phyloP scores from a whole-genome alignment of 2,888 invertebrate species.

The Drosophila rellima region DNA sequence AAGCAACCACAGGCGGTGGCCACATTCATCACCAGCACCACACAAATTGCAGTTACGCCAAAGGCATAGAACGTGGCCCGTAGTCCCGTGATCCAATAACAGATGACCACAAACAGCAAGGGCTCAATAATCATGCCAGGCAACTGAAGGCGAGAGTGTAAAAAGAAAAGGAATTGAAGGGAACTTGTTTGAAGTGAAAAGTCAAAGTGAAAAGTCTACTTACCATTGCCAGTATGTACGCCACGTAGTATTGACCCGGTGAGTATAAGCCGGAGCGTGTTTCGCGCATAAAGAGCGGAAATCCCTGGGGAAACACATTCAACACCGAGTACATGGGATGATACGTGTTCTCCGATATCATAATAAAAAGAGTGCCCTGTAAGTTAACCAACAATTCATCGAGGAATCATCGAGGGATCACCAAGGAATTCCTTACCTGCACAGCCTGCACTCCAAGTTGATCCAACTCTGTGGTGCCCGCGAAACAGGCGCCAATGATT shows the following conservation, averaged over 20 bases:
- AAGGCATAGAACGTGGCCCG: constrained; percentile 90
- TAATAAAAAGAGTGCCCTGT: constrained; percentile 93
- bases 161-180: too few species aligned
- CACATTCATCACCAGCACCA: constrained; percentile 93
- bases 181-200: too few species aligned
- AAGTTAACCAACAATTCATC: background rate
- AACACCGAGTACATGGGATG: constrained; percentile 96
- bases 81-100: constrained; percentile 95
- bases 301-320: constrained; percentile 92
- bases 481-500: constrained; percentile 94
- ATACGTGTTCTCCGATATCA: constrained; percentile 96
- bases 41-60: constrained; percentile 89
- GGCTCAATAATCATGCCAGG: constrained; percentile 95
- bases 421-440: constrained; percentile 76
- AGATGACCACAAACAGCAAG: constrained; percentile 91
- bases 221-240: constrained; percentile 93
- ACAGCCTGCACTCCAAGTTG: constrained; percentile 95
- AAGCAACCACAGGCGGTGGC: constrained; percentile 95
- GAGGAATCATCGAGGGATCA: background rate
- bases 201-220: constrained; percentile 74
- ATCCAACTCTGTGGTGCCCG: constrained; percentile 90
- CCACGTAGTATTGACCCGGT: constrained; percentile 92
- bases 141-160: too few species aligned
- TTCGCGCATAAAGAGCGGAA: constrained; percentile 93
- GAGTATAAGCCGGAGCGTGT: constrained; percentile 93